Base-by-base conservation (phyloP, 2,888 invertebrate genomes). In the Thera obeliscata region DNA sequence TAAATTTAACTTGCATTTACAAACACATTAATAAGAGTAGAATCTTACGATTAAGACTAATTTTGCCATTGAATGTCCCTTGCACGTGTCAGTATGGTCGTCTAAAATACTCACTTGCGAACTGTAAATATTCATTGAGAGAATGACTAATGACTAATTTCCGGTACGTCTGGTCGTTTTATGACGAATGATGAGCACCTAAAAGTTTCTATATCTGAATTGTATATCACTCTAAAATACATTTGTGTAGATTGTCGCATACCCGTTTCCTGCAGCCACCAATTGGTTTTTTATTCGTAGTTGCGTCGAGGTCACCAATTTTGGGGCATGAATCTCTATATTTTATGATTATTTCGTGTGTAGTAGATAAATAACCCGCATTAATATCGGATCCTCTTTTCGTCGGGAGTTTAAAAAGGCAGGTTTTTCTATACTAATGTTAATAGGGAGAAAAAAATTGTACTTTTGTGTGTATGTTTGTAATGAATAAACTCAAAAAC, bases 141-240 rank as follows among this genome's bases (percentile, higher is more conserved):
- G 52, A 52, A 52, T 52, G 43, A 46, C 9, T 41, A 63, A 61
- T 68, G 67, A 68, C 33, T 56, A 64, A 68, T 64, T 48, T 64
- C 67, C 64, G 46, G 61, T 55, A 41, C 33, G 60, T 54, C 61
- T 61, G 56, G 64, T 46, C 22, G 56, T 35, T 59, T 55, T 38
- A 50, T 62, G 64, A 58, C 49, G 43, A 57, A 49, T 3, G 33
- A 52, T 50, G 6, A 12, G 49, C 33, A 52, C 52, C 52, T 52
- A 52, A 50, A 52, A 33, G 52, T 33, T 2, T 8, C 8, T 41
- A 41, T 7, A 41, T 22, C 6, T 50, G 50, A 12, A 48, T 6
- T 46, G 7, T 2, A 46, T 46, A 46, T 46, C 43, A 46, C 49
- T 49, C 49, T 49, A 12, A 12, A 52, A 52, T 52, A 52, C 52